Evolutionary conservation across 30 jellyfish, hydroid and myxozoan species (phyloP), one percentile per base, ranked within the genome.

Genomic region (Sanderia malayensis): DNA sequence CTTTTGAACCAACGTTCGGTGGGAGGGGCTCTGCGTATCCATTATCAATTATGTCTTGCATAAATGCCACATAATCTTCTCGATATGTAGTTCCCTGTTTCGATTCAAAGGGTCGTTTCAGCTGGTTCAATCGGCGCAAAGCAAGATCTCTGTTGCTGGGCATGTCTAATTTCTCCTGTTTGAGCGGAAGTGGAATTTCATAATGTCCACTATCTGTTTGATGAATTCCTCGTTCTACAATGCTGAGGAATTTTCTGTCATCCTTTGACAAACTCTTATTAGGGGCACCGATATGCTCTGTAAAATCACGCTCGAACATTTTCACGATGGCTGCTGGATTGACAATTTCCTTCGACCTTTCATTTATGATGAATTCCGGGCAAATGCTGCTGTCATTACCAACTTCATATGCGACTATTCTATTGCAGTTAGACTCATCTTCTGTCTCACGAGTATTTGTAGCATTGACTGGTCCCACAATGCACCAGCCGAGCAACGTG

Each of bases 1-100:
- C 61, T 20, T 24, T 20, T 20, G 61, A 30, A 28, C 10, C 61
- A 24, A 24, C 64, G 58, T 65, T 41, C 34, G 49, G 58, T 18
- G 77, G 77, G 31, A 65, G 67, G 46, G 27, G 64, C 64, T 65
- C 77, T 28, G 49, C 60, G 77, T 65, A 41, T 24, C 60, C 61
- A 18, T 20, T 34, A 21, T 65, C 34, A 34, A 65, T 65, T 11
- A 24, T 34, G 46, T 65, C 49, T 32, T 24, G 58, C 77, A 65
- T 65, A 21, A 41, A 30, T 20, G 58, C 34, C 34, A 65, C 64
- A 49, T 49, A 49, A 49, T 49, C 64, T 49, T 49, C 64, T 49
- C 64, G 64, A 49, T 49, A 49, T 49, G 64, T 49, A 49, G 64
- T 49, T 49, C 64, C 64, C 27, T 49, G 64, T 4, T 49, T 49